Conservation (phyloP, 2,797 vertebrate species). For the Falco peregrinus region DNA sequence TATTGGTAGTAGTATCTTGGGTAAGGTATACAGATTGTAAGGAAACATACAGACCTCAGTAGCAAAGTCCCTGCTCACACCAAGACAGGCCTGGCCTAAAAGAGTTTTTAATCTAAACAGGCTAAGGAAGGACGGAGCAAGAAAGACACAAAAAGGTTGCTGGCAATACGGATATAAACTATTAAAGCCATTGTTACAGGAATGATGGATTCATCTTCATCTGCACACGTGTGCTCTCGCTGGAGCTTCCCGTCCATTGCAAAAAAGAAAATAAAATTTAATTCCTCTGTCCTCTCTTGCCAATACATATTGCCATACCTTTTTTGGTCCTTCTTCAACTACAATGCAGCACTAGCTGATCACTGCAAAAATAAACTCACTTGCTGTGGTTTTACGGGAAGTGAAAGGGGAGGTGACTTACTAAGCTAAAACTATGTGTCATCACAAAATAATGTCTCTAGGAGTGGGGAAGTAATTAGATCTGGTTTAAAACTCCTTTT, state of each 20-base stretch:
- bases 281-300: background rate
- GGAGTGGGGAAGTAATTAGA: background rate
- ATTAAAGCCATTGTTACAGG: background rate
- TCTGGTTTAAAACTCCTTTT: background rate
- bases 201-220: background rate
- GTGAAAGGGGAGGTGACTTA: background rate
- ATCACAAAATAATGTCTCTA: background rate
- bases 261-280: background rate
- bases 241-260: background rate
- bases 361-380: background rate
- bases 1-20: background rate
- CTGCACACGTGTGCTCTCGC: background rate
- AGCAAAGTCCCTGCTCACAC: background rate
- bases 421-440: background rate
- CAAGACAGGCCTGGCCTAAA: background rate
- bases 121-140: background rate
- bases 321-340: background rate
- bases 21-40: background rate
- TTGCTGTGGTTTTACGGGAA: background rate
- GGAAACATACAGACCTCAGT: background rate
- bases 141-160: background rate
- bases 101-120: background rate
- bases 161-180: background rate
- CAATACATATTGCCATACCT: background rate
- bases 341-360: background rate